Percentiles rank a stretch among this genome's conserved stretches.
phyloP scores from a whole-genome alignment of 1,140 invertebrate species.

The Mamestra configurata region DNA sequence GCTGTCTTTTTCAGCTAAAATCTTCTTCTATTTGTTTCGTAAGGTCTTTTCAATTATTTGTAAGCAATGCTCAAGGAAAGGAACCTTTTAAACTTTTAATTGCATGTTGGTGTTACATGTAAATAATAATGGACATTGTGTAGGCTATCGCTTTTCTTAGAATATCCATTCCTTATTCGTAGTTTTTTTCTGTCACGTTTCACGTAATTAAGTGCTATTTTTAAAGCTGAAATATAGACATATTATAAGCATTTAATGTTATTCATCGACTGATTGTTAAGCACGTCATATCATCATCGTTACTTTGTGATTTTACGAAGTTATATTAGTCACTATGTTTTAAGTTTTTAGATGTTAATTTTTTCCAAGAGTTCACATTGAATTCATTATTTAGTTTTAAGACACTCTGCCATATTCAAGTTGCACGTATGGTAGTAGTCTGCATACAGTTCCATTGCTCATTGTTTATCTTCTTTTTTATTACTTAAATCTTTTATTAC shows the following conservation, averaged over 20 bases:
- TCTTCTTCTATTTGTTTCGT: slow-evolving; percentile 22
- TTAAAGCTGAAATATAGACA: slow-evolving; percentile 71
- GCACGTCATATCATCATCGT: slow-evolving; percentile 62
- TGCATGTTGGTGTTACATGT: slow-evolving; percentile 72
- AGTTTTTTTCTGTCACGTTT: slow-evolving; percentile 70
- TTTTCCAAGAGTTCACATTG: slow-evolving; percentile 68
- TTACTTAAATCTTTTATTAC: slow-evolving; percentile 61
- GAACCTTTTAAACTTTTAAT: slow-evolving; percentile 87
- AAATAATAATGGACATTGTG: slow-evolving; percentile 57
- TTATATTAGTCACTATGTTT: slow-evolving; percentile 62
- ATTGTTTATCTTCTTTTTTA: slow-evolving; percentile 65
- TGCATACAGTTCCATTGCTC: slow-evolving; percentile 76
- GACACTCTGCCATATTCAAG: slow-evolving; percentile 61
- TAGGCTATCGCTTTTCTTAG: slow-evolving; percentile 74
- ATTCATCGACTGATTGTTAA: slow-evolving; percentile 78
- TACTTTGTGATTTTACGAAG: slow-evolving; percentile 62
- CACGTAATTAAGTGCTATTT: slow-evolving; percentile 71
- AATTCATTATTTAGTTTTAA: slow-evolving; percentile 70
- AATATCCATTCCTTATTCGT: slow-evolving; percentile 84
- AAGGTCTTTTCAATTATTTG: slow-evolving; percentile 14
- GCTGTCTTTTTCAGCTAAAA: neutral
- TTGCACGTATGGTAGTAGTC: slow-evolving; percentile 79
- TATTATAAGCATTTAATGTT: slow-evolving; percentile 81
- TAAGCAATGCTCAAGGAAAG: slow-evolving; percentile 54
- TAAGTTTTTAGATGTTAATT: slow-evolving; percentile 57